Evolutionary conservation across 2,888 invertebrate species (phyloP), one percentile per base, ranked within the genome.

Genomic region (Drosophila ustulata): DNA sequence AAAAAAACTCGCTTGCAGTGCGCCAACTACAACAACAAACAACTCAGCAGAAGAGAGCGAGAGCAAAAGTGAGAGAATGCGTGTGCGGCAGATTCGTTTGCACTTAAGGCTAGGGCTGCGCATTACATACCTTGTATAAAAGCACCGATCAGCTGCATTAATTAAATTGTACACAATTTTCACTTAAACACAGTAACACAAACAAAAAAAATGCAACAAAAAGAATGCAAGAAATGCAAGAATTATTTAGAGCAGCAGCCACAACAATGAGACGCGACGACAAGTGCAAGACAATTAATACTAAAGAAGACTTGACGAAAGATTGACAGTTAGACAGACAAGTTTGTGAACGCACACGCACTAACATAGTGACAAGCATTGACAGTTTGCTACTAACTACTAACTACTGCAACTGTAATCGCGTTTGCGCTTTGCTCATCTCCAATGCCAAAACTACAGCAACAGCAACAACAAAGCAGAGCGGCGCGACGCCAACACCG

Each of bases 361-460:
- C 32, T 7, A 41, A n/a, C n/a, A 37, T 37, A 3, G 34, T 11
- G 0, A 11, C 13, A n/a, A 18, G 39, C 37, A 26, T 6, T 28
- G 28, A 6, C 28, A 52, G 8, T 8, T 9, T 6, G 6, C 3
- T 32, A 3, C 7, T 11, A 23, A 8, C 25, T 28, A n/a, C n/a
- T 63, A 25, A 61, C 30, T 30, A 30, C 53, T 57, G 64, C 34
- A 41, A 47, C 51, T 32, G 11, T 50, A 55, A 9, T 66, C 67
- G 64, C 79, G 56, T 49, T 37, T 70, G 41, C 32, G 32, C n/a
- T 13, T 45, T n/a, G 63, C 64, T 46, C 75, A 78, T 78, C 75
- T 74, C 69, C 62, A 59, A 65, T 59, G 65, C 55, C 68, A 74
- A 74, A 61, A 64, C 58, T 26, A 25, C 57, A 66, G 18, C 45